Base-by-base conservation (phyloP, 2,888 invertebrate genomes). In the Temnothorax unifasciatus region DNA sequence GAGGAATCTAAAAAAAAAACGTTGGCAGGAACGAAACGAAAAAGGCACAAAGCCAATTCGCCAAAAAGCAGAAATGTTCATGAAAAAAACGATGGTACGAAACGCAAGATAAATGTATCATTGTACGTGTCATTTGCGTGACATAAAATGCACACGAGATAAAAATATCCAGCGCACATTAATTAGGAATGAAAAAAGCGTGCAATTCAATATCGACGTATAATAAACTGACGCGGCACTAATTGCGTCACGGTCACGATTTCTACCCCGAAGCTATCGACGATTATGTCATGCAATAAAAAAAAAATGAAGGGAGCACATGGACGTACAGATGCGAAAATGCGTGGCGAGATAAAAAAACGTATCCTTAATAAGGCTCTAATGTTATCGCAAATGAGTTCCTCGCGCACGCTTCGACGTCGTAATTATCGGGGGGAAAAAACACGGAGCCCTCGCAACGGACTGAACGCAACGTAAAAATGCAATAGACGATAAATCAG, bases 221-320 rank as follows among this genome's bases (percentile, higher is more conserved):
- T 25, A 79, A 77, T 44, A 6, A 77, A 82, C 18, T 64, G 21
- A 59, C 21, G 15, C 13, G 44, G 11, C 21, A 25, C 15, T 66
- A 79, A 71, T 79, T 82, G 41, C 79, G 52, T 73, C 73, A 73
- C 57, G 74, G 25, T 41, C 13, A n/a, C 47, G 79, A 81, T 74
- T 73, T 79, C 74, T 81, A 81, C 57, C 79, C 74, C 18, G 47
- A n/a, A 81, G 57, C 73, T 59, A 74, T 21, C 44, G 57, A 3
- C 21, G 52, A 73, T 81, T 81, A 59, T 73, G 59, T 73, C 74
- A 73, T 59, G 47, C 34, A 13, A 47, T 15, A 21, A 77, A 68
- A 47, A 38, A 38, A 64, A 18, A 34, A 29, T 8, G 18, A 18
- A 6, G 38, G 25, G 38, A 11, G 21, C 21, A 5, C 2, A 21